These are phyloP conservation scores for Apocrypta bakeri DNA, from an alignment of 1,140 invertebrate species.

Conservation along the genomic window DNA sequence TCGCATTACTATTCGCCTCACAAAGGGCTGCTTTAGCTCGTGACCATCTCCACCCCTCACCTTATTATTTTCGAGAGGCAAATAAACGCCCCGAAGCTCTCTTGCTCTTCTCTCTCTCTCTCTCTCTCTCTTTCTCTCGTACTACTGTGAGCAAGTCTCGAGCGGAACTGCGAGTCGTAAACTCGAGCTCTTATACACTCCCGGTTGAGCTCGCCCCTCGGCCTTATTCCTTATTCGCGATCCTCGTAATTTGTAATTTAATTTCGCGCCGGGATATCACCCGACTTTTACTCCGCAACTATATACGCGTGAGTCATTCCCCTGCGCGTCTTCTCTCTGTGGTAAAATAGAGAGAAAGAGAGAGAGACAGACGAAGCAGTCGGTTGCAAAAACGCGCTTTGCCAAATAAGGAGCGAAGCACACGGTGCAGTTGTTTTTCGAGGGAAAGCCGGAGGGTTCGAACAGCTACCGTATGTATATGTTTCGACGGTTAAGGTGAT, in stretches of 20 bases:
- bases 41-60: neutral
- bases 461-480: neutral
- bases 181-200: slow-evolving; percentile 21
- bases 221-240: slow-evolving; percentile 11
- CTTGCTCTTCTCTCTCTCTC: neutral
- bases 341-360: neutral
- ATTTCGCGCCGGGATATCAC: slow-evolving; percentile 51
- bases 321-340: neutral
- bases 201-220: neutral
- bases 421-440: neutral
- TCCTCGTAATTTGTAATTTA: slow-evolving; percentile 59
- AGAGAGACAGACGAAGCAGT: neutral
- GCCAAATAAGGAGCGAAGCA: slow-evolving; percentile 29
- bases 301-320: slow-evolving; percentile 27
- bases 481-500: no score
- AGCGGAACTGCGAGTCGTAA: slow-evolving; percentile 54
- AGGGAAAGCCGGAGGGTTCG: neutral
- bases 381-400: slow-evolving; percentile 25
- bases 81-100: slow-evolving; percentile 35
- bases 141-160: neutral
- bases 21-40: neutral
- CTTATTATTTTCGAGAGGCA: slow-evolving; percentile 35
- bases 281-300: slow-evolving; percentile 26
- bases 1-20: slow-evolving; percentile 1
- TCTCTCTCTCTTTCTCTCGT: neutral